Base-by-base conservation (phyloP, 1,140 invertebrate genomes). In the Drosophila orosa region DNA sequence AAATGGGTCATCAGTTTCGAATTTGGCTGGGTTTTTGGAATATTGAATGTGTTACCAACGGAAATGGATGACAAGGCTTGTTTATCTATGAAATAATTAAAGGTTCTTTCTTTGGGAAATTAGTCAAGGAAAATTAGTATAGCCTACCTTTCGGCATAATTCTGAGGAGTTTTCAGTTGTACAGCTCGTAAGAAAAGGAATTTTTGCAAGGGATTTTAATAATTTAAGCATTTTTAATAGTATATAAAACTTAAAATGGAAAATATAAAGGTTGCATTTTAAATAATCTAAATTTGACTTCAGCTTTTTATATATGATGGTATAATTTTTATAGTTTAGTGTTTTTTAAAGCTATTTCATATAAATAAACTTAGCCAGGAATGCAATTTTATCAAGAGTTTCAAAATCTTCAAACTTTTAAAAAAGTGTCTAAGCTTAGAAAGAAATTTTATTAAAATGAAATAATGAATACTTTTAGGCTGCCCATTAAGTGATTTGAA, bases 1-100 rank as follows among this genome's bases (percentile, higher is more conserved):
- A 22, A 37, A 29, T 29, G 39, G 56, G 25, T 56, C 33, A 56
- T 58, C 50, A 54, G 31, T 54, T 54, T 29, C 9, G 42, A 29
- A 47, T 57, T 57, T 35, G 50, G 12, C 2, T 44, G 45, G 13
- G 24, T 12, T 57, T 4, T n/a, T 55, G 15, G 31, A 24, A 35
- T 54, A 54, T 54, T 35, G 19, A 35, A 35, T 35, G 9, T 35
- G 8, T 8, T 9, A 24, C 5, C 17, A 24, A 10, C 0, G 8
- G 29, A 35, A 54, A 54, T 52, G 12, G 12, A 33, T 52, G 6
- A 25, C 10, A n/a, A 15, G 15, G 13, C 13, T 45, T 24, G 15
- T 3, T 25, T 10, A n/a, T 10, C 10, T 48, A 17, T 3, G 2
- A 25, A 54, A 24, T 24, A 35, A 54, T 54, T 6, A 9, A 6